Percentiles rank a stretch among this genome's conserved stretches.
These are phyloP conservation scores for Epirrhoe tristata DNA, from an alignment of 2,888 invertebrate genomes.

Conservation along the genomic window DNA sequence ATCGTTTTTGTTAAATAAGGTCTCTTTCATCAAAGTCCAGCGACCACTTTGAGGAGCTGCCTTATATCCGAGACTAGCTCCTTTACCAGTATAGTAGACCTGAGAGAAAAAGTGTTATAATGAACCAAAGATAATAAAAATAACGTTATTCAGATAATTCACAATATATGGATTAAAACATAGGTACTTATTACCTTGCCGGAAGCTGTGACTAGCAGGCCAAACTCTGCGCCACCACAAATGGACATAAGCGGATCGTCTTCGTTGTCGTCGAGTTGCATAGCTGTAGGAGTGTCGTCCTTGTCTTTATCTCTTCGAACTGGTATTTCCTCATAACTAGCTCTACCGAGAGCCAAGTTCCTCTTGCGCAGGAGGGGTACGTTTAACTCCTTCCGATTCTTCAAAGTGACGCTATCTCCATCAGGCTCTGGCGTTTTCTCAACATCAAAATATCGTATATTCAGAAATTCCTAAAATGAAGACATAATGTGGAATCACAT, in stretches of 20 bases:
- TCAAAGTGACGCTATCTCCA: conserved; percentile 54
- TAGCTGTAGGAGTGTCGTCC: conserved; percentile 81
- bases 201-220: conserved; percentile 91
- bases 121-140: not conserved
- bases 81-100: conserved; percentile 95
- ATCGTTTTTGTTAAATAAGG: conserved; percentile 70
- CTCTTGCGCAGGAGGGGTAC: conserved; percentile 73
- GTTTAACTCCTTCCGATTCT: conserved; percentile 64
- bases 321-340: conserved; percentile 71
- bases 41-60: conserved; percentile 82
- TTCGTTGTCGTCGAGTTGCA: conserved; percentile 85
- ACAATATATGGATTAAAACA: not conserved
- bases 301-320: conserved; percentile 63
- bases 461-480: conserved; percentile 68
- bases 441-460: conserved; percentile 72
- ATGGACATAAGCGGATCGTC: conserved; percentile 93
- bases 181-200: conserved; percentile 89
- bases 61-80: conserved; percentile 94
- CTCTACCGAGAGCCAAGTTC: conserved; percentile 70
- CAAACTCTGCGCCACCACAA: conserved; percentile 96
- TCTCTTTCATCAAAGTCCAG: conserved; percentile 87
- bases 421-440: conserved; percentile 58
- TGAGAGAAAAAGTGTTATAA: conserved; percentile 40
- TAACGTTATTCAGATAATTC: not conserved
- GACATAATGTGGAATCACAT: not conserved